Evolutionary conservation across 1,140 invertebrate species (phyloP).

Genomic region (Apocrypta bakeri): DNA sequence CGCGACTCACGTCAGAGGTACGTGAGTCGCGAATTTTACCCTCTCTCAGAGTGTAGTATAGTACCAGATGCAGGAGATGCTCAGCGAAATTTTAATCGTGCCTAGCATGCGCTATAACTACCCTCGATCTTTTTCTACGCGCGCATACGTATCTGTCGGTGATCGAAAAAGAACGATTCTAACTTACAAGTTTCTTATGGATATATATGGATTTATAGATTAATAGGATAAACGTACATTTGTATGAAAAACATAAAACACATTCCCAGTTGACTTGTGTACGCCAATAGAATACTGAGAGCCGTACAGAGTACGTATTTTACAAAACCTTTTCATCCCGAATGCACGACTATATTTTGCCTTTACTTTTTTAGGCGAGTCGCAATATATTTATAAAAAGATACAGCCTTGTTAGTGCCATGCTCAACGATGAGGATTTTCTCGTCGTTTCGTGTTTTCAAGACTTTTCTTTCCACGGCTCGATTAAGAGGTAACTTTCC

Average conservation of each 20-base stretch:
- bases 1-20: slow-evolving; percentile 31
- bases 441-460: too few relatives aligned
- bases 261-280: too few relatives aligned
- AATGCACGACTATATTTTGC: too few relatives aligned
- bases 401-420: too few relatives aligned
- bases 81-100: slow-evolving; percentile 51
- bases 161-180: not conserved
- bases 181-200: slow-evolving; percentile 26
- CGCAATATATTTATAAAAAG: too few relatives aligned
- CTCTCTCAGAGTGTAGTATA: not conserved
- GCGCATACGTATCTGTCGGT: not conserved
- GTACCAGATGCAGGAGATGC: slow-evolving; percentile 40
- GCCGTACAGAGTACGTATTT: not conserved
- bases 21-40: slow-evolving; percentile 38
- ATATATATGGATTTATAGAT: not conserved
- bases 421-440: too few relatives aligned
- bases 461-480: slow-evolving; percentile 9
- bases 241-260: too few relatives aligned
- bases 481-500: slow-evolving; percentile 20
- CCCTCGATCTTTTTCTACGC: not conserved
- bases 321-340: slow-evolving; percentile 4
- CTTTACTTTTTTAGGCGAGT: too few relatives aligned
- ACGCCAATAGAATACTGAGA: not conserved
- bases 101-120: slow-evolving; percentile 27
- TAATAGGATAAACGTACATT: not conserved